Evolutionary conservation across 2,113 vertebrate species (phyloP).

Genomic region (Bufo gargarizans): DNA sequence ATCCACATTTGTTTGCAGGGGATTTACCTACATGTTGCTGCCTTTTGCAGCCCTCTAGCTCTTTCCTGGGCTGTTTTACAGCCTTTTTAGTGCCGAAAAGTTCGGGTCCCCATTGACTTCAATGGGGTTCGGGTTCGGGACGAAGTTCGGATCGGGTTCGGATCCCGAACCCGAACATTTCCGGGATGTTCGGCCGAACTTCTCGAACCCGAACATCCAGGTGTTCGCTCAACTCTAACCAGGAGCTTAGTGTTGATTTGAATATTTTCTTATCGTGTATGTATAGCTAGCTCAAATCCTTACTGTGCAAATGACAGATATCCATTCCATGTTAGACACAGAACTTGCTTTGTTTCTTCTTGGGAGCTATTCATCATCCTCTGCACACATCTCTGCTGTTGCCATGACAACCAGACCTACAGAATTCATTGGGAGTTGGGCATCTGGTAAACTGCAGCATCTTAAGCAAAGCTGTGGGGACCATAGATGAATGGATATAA

Average conservation of each 20-base stretch:
- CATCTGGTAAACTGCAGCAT: constrained; percentile 40
- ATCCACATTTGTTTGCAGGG: no score
- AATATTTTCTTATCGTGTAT: not conserved
- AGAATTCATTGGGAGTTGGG: constrained; percentile 26
- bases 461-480: not conserved
- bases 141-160: no score
- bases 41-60: no score
- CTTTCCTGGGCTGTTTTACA: no score
- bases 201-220: no score
- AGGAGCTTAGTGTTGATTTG: not conserved
- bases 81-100: no score
- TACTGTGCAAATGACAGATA: not conserved
- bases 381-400: constrained; percentile 35
- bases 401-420: constrained; percentile 9
- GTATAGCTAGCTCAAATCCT: not conserved
- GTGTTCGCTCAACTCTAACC: no score
- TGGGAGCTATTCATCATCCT: constrained; percentile 19
- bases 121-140: no score
- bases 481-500: not conserved
- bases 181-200: no score
- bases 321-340: constrained; percentile 15
- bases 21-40: no score
- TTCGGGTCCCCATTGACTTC: no score
- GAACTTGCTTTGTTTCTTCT: constrained; percentile 31
- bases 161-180: no score